These are phyloP conservation scores for Myotis davidii DNA, from an alignment of 2,113 vertebrate species.

Conservation along the genomic window DNA sequence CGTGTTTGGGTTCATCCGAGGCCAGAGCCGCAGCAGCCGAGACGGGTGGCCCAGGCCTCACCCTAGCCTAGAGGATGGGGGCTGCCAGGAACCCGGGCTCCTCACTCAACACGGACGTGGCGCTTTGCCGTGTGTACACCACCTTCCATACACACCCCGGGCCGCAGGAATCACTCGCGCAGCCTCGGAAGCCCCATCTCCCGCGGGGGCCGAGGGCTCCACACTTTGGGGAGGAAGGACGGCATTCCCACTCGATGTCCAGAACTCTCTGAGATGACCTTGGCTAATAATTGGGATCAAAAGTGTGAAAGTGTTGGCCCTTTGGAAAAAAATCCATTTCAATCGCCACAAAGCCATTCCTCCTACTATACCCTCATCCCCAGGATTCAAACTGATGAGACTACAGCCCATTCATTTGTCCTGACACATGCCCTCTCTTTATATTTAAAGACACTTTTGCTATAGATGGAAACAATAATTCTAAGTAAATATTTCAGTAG, in stretches of 20 bases:
- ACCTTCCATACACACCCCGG: not conserved
- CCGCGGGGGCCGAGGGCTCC: rapidly evolving
- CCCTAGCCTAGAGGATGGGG: not conserved
- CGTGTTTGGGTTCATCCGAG: not conserved
- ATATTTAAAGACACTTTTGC: not conserved
- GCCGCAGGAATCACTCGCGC: not conserved
- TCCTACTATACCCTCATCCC: not conserved
- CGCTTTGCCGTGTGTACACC: not conserved
- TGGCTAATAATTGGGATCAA: not conserved
- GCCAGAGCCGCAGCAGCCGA: not conserved
- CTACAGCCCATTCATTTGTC: not conserved
- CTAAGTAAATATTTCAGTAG: not conserved
- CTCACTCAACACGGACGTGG: not conserved
- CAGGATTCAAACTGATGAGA: not conserved
- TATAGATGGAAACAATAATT: not conserved
- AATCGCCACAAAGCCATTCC: not conserved
- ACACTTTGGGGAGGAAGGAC: not conserved
- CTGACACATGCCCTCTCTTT: not conserved
- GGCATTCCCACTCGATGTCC: not conserved
- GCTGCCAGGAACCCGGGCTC: not conserved
- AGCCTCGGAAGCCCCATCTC: not conserved
- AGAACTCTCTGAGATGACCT: not conserved
- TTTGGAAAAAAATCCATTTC: not conserved
- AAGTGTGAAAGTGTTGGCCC: not conserved
- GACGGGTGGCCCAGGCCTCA: not conserved